These are phyloP conservation scores for Diplazon laetatorius DNA, from an alignment of 2,888 invertebrate species.

Conservation along the genomic window DNA sequence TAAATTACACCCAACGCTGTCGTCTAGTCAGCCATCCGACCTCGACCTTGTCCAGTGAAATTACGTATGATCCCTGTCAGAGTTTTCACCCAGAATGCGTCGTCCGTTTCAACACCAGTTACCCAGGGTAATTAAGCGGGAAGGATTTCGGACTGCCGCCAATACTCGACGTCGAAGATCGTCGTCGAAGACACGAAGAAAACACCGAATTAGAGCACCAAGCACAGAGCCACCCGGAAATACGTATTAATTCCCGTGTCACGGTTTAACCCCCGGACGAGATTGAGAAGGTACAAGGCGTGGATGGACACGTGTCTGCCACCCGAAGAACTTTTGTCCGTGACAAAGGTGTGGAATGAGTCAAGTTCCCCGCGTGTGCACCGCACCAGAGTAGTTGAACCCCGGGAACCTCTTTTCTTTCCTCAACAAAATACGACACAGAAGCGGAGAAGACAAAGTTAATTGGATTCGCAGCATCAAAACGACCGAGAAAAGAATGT, in stretches of 20 bases:
- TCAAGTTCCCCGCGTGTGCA: conserved; percentile 37
- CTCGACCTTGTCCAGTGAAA: no score
- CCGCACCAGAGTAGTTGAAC: conserved; percentile 3
- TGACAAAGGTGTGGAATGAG: conserved; percentile 34
- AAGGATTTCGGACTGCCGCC: conserved; percentile 23
- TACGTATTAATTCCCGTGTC: conserved; percentile 50
- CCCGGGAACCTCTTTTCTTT: conserved; percentile 31
- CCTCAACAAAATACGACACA: conserved; percentile 58
- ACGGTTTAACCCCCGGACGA: conserved; percentile 39
- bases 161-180: conserved; percentile 13
- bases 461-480: conserved; percentile 69
- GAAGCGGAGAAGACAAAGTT: conserved; percentile 65
- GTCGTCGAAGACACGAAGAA: conserved; percentile 1
- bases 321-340: conserved; percentile 27
- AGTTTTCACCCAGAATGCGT: no score
- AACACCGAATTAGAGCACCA: conserved; percentile 29
- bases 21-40: no score
- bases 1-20: no score
- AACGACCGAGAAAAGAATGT: conserved; percentile 37
- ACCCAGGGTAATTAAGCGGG: not conserved
- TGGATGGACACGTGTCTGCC: conserved; percentile 24
- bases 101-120: no score
- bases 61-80: no score
- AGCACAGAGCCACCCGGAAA: conserved; percentile 38
- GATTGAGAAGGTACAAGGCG: conserved; percentile 15